Evolutionary conservation across 1,140 invertebrate species (phyloP), one percentile per base, ranked within the genome.

Genomic region (Drosophila rhopaloa): DNA sequence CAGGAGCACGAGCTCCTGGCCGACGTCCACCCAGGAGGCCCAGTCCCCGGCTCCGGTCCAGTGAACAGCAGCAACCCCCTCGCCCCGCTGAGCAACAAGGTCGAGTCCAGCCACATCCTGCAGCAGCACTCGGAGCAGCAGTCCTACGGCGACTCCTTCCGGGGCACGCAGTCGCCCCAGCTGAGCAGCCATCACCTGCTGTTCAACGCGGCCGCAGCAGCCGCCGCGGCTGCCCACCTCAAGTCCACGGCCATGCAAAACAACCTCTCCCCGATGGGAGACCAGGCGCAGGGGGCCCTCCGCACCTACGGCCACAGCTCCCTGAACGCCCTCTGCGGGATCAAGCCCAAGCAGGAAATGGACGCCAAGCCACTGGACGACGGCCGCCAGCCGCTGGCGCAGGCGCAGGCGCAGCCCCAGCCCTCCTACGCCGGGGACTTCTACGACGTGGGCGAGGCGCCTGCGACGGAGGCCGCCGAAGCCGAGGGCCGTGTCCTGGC

Each of bases 121-220:
- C 79, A 75, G 2, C 79, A 75, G 19, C 76, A 89, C 14, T 46
- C 61, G 8, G 84, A 81, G n/a, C 81, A 80, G 9, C 81, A 76
- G 24, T 53, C 76, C 35, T 83, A 62, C 40, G 54, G 19, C 5
- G 81, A 82, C 27, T 29, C 76, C 4, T 82, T 84, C 27, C 67
- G 32, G 35, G 55, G 35, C 5, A 13, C 57, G 9, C 76, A 72
- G 35, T 53, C 79, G 14, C 58, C 83, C 19, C 79, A 83, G 19
- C 56, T 84, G 6, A 86, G 82, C 32, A 91, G 63, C 13, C 90
- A 91, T 62, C 90, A 91, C 19, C 55, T 91, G 35, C 16, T 91
- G 1, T 91, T 91, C 6, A 91, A 91, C 58, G 90, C 90, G 6
- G 90, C 90, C 11, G 90, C 90, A 9, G 86, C 90, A 11, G 90